Percentiles rank a stretch among this genome's conserved stretches.
phyloP scores from a whole-genome alignment of 2,113 vertebrate species.

The Cricetomys ansorgei region DNA sequence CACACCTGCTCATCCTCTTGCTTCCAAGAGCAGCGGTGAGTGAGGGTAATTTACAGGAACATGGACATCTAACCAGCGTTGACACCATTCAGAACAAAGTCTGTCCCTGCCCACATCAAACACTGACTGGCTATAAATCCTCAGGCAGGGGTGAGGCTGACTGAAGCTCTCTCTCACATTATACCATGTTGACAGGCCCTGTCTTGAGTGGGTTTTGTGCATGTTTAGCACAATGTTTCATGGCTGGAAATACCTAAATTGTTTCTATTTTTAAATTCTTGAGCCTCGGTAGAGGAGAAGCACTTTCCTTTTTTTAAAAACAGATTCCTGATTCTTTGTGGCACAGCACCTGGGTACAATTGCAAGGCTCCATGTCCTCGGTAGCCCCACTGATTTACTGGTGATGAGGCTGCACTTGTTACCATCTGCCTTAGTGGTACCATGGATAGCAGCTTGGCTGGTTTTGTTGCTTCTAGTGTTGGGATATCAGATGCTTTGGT shows the following conservation, averaged over 20 bases:
- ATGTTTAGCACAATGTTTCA: background rate
- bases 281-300: background rate
- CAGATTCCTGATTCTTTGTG: background rate
- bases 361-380: background rate
- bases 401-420: background rate
- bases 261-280: background rate
- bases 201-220: background rate
- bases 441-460: background rate
- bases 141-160: background rate
- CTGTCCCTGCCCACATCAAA: background rate
- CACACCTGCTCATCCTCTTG: background rate
- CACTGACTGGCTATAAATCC: background rate
- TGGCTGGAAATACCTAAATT: background rate
- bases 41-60: background rate
- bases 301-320: background rate
- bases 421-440: background rate
- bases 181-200: background rate
- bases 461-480: background rate
- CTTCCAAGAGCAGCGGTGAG: background rate
- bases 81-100: background rate
- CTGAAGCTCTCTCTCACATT: background rate
- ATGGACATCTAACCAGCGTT: no score
- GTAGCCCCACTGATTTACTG: background rate
- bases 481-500: background rate
- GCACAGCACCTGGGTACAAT: no score